Conservation (phyloP, 2,113 vertebrate species). For the Speoplatyrhinus poulsoni region DNA sequence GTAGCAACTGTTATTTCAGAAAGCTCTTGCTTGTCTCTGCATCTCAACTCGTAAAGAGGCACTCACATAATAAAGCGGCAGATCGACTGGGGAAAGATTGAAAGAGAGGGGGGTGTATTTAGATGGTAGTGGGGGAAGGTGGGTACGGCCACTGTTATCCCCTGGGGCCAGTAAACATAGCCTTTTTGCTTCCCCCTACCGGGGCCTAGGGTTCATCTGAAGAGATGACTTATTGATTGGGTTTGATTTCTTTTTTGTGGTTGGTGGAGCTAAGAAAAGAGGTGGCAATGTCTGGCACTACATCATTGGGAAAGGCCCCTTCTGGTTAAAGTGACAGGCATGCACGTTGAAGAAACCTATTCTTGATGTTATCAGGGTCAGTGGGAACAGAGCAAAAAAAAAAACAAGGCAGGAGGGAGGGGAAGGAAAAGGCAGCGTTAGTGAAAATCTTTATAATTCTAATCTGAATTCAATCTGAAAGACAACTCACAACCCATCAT, state of each 20-base stretch:
- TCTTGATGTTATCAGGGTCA: constrained; percentile 25
- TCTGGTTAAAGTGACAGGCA: constrained; percentile 18
- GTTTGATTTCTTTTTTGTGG: constrained; percentile 62
- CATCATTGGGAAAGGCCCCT: constrained; percentile 26
- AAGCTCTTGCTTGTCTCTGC: not conserved
- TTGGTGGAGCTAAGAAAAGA: constrained; percentile 24
- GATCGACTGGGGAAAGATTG: constrained; percentile 37
- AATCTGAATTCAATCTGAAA: too few species aligned
- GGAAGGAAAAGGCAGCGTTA: too few species aligned
- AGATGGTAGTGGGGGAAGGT: not conserved
- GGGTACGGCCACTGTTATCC: constrained; percentile 34
- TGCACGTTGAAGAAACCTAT: constrained; percentile 22
- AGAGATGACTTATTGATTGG: constrained; percentile 72
- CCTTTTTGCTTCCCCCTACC: constrained; percentile 43
- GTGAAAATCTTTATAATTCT: too few species aligned
- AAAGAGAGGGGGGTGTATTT: not conserved
- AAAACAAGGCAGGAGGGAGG: too few species aligned
- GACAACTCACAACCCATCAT: too few species aligned
- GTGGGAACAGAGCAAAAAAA: too few species aligned
- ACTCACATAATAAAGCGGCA: constrained; percentile 45
- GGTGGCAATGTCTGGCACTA: constrained; percentile 30
- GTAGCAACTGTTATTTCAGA: constrained; percentile 25
- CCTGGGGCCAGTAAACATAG: constrained; percentile 62
- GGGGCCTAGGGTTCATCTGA: constrained; percentile 63
- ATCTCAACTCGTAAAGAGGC: constrained; percentile 20